Conservation (phyloP, 1,140 invertebrate genomes). For the Psilanteris sp. region DNA sequence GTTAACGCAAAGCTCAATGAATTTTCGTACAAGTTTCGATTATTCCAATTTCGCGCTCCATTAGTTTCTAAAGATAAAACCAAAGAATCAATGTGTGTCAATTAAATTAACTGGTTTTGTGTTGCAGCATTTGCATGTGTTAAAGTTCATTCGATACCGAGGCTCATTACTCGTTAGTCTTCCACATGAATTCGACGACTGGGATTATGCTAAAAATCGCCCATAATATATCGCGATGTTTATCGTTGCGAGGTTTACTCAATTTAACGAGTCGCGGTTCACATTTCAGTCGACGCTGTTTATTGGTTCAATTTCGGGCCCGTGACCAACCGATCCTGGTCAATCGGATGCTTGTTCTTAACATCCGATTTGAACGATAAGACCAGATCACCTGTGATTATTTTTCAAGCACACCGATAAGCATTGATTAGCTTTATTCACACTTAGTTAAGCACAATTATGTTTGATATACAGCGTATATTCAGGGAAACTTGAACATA, state of each 20-base stretch:
- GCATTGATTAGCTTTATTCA: conserved; percentile 27
- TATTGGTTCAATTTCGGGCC: too few relatives aligned
- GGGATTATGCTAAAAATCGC: conserved; percentile 16
- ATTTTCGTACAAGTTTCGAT: conserved; percentile 55
- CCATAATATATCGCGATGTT: not conserved
- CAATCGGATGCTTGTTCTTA: conserved; percentile 2
- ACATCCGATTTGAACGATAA: conserved; percentile 18
- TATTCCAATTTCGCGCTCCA: conserved; percentile 52
- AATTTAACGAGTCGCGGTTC: too few relatives aligned
- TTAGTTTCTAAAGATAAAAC: conserved; percentile 55
- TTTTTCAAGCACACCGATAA: conserved; percentile 16
- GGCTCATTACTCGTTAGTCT: conserved; percentile 16
- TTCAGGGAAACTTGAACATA: too few relatives aligned
- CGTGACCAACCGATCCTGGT: not conserved
- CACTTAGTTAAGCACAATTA: conserved; percentile 30
- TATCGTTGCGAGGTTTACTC: too few relatives aligned
- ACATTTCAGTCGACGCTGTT: too few relatives aligned
- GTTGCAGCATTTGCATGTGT: conserved; percentile 25
- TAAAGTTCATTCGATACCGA: conserved; percentile 38
- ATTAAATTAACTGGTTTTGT: conserved; percentile 40
- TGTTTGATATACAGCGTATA: conserved; percentile 19
- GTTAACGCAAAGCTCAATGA: conserved; percentile 44
- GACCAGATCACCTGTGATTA: conserved; percentile 19
- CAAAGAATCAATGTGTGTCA: conserved; percentile 39
- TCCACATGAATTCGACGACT: conserved; percentile 3